These are phyloP conservation scores for Acrocephalus scirpaceus DNA, from an alignment of 2,797 vertebrate species.

Conservation along the genomic window DNA sequence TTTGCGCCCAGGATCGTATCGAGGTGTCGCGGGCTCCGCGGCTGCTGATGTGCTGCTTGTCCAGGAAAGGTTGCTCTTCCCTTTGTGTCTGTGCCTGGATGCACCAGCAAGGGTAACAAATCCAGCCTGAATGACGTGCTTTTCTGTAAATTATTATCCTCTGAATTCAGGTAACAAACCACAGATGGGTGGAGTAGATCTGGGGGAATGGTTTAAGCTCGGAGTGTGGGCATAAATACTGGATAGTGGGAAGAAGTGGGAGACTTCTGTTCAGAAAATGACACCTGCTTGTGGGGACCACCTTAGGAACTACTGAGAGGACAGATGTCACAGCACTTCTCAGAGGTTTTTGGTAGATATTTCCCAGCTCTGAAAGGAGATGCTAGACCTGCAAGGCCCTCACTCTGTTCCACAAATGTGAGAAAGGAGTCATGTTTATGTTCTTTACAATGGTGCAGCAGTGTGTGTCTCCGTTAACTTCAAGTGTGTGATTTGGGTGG, in stretches of 20 bases:
- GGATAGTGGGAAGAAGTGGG: background rate
- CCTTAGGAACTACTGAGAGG: background rate
- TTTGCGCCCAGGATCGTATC: background rate
- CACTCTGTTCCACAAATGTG: background rate
- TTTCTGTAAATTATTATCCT: background rate
- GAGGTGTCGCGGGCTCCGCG: background rate
- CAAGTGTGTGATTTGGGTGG: background rate
- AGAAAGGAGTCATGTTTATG: background rate
- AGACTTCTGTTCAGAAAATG: background rate
- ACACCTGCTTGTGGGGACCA: background rate
- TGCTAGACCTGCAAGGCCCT: background rate
- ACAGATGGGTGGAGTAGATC: background rate
- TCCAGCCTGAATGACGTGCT: background rate
- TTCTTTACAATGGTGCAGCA: background rate
- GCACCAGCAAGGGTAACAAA: background rate
- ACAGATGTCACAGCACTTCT: background rate
- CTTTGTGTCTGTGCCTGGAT: constrained; percentile 17
- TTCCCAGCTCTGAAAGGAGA: background rate
- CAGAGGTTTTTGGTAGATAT: background rate
- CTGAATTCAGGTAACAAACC: background rate
- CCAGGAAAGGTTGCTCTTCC: background rate
- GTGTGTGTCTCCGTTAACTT: background rate
- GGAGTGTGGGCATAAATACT: background rate
- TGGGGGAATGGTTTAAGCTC: background rate
- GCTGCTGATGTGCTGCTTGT: background rate